Evolutionary conservation across 2,113 vertebrate species (phyloP).

Genomic region (Phainopepla nitens): DNA sequence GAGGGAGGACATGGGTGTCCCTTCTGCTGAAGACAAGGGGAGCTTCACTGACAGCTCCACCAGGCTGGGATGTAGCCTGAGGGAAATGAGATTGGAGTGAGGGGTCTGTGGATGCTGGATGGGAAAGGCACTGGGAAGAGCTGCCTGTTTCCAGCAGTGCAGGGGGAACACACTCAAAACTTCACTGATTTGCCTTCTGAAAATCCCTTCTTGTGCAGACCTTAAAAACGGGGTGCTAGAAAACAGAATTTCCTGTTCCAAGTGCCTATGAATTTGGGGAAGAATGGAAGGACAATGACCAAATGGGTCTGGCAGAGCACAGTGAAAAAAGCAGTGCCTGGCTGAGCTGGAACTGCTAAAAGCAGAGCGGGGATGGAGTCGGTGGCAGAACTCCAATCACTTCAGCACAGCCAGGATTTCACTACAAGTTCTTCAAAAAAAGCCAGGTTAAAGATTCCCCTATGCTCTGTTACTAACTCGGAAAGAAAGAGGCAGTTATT

Average conservation of each 20-base stretch:
- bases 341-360: not conserved
- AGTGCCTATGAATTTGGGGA: not conserved
- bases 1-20: not conserved
- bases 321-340: not conserved
- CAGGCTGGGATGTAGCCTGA: not conserved
- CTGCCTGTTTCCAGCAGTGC: not conserved
- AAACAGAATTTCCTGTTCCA: not conserved
- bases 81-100: not conserved
- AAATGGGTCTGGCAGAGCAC: not conserved
- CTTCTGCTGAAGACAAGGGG: not conserved
- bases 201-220: not conserved
- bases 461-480: not conserved
- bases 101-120: rapidly evolving
- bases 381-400: conserved; percentile 26
- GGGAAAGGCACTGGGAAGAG: not conserved
- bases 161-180: not conserved
- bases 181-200: not conserved
- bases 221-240: rapidly evolving
- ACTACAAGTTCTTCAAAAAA: not conserved
- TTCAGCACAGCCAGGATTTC: not conserved
- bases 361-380: not conserved
- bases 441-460: not conserved
- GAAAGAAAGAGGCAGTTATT: not conserved
- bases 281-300: not conserved
- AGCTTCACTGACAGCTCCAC: not conserved